Base-by-base conservation (phyloP, 2,113 vertebrate genomes). In the Emydocephalus ijimae region DNA sequence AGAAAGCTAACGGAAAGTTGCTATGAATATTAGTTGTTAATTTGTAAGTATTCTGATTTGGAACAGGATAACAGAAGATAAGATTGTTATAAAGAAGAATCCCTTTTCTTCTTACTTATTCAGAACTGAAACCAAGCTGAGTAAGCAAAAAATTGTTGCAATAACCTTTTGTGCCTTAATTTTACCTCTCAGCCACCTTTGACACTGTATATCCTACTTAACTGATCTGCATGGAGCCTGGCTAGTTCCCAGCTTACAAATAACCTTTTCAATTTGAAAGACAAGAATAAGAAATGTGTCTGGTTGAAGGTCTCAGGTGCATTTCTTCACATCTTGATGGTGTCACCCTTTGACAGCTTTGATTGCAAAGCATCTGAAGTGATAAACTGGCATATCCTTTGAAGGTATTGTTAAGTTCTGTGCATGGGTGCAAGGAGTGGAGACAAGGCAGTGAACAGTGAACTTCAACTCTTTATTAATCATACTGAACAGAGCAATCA, bases 291-390 rank as follows among this genome's bases (percentile, higher is more conserved):
- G 61, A 91, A 39, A 89, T 43, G 59, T 12, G 3, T 56, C 81
- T 55, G 45, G 54, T 61, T 89, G 52, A 93, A 18, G 52, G 34
- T 89, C 87, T 91, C 85, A 5, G 45, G 7, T 23, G 87, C 88
- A 11, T 93, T 94, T 94, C 85, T 90, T 92, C 91, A 61, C 5
- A 18, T 23, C 56, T 93, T 8, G n/a, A 91, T 24, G 45, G 20
- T 90, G 56, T 94, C 26, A 90, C 57, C 56, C 3, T 52, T 89
- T 94, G n/a, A 91, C 52, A 89, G 1, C 5, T 90, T 12, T 0
- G 50, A 50, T 91, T 69, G n/a, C 61, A 88, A 26, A 55, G 59
- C 56, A 90, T 50, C 34, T 90, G 61, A 90, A 93, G 85, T 88
- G 74, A 50, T 43, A 54, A 74, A 56, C 34, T 57, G 39, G 69